phyloP scores from a whole-genome alignment of 2,888 invertebrate genomes.

The Oasisia sp. region DNA sequence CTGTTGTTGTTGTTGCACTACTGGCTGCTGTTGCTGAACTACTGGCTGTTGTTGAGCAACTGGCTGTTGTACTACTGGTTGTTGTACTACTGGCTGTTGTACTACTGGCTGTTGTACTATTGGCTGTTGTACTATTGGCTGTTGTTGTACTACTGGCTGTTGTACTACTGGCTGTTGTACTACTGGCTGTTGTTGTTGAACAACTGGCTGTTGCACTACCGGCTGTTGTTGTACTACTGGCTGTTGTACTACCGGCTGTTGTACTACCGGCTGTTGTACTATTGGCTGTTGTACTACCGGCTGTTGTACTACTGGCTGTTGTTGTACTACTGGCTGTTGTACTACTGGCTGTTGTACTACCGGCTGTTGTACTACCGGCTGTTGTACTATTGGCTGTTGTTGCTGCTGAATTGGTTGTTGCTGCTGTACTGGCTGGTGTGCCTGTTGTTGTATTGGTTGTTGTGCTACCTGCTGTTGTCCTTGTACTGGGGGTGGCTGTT shows the following conservation, averaged over 20 bases:
- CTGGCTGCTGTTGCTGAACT: not conserved
- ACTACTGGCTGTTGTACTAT: not conserved
- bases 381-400: not conserved
- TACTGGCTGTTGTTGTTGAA: not conserved
- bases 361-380: not conserved
- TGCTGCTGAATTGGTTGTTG: not conserved
- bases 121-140: not conserved
- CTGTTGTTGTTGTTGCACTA: not conserved
- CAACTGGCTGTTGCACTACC: not conserved
- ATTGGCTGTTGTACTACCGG: not conserved
- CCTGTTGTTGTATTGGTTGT: constrained; percentile 28
- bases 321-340: not conserved
- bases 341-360: not conserved
- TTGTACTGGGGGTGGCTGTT: constrained; percentile 27
- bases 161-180: not conserved
- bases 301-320: not conserved
- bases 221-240: not conserved
- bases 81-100: not conserved
- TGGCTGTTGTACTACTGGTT: not conserved
- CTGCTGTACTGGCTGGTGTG: constrained; percentile 27
- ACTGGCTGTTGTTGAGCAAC: not conserved
- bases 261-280: not conserved
- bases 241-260: not conserved
- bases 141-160: not conserved
- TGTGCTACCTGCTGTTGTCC: constrained; percentile 23